These are phyloP conservation scores for Cyphomyrmex costatus DNA, from an alignment of 1,140 invertebrate species.

Conservation along the genomic window DNA sequence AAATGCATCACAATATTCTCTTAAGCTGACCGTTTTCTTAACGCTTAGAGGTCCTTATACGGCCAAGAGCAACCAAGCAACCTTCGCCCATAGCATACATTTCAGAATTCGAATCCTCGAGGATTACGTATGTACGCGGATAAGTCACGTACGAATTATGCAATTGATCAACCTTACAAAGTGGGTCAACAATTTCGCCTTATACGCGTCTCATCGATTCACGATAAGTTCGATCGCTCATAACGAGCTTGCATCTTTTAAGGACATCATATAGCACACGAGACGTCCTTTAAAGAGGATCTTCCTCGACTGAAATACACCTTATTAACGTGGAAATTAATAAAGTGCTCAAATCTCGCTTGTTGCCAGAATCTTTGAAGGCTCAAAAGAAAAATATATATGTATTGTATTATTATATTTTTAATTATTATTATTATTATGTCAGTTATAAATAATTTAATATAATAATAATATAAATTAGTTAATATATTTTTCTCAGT, in stretches of 20 bases:
- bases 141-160: constrained; percentile 60
- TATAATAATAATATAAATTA: background rate
- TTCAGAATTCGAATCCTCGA: constrained; percentile 37
- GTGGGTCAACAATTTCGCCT: constrained; percentile 71
- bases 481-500: background rate
- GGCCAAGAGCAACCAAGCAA: constrained; percentile 56
- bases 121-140: background rate
- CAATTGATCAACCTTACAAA: constrained; percentile 55
- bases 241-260: constrained; percentile 52
- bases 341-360: constrained; percentile 1
- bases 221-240: constrained; percentile 36
- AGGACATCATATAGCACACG: background rate
- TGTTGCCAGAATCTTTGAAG: background rate
- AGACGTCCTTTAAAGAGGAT: constrained; percentile 41
- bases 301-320: background rate
- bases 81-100: constrained; percentile 59
- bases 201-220: constrained; percentile 33
- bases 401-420: background rate
- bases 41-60: constrained; percentile 71
- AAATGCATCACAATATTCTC: background rate
- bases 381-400: background rate
- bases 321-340: constrained; percentile 58
- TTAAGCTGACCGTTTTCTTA: constrained; percentile 26
- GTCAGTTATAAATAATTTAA: constrained; percentile 1
- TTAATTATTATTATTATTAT: no score